phyloP scores from a whole-genome alignment of 2,113 vertebrate species.

The Sturnus vulgaris region DNA sequence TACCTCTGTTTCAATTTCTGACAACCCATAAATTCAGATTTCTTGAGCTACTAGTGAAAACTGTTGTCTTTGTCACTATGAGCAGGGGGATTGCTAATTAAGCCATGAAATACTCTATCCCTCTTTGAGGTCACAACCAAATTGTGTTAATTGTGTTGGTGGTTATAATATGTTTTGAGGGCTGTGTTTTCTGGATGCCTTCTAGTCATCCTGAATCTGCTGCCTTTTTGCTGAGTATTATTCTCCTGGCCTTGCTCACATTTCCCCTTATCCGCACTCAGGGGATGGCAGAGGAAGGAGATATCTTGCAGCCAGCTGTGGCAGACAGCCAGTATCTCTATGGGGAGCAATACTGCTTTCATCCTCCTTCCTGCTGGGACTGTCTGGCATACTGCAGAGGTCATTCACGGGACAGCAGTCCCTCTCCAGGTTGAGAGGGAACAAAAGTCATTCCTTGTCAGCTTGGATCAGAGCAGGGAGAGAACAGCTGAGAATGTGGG shows the following conservation, averaged over 20 bases:
- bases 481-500: slow-evolving; percentile 40
- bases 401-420: background rate
- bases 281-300: background rate
- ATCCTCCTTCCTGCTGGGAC: background rate
- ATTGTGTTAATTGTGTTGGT: background rate
- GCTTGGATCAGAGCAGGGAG: fast-evolving
- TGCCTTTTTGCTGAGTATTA: background rate
- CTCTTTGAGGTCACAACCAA: background rate
- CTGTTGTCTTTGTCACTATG: fast-evolving
- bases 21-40: background rate
- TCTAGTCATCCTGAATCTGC: background rate
- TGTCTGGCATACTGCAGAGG: background rate
- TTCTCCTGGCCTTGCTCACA: background rate
- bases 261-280: background rate
- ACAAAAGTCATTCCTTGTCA: background rate
- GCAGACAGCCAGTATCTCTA: background rate
- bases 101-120: background rate
- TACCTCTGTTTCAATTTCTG: background rate
- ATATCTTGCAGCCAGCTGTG: background rate
- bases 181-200: background rate
- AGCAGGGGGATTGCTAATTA: background rate
- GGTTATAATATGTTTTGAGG: background rate
- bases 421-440: background rate
- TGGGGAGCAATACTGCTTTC: background rate
- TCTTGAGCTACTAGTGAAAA: background rate